Evolutionary conservation across 2,888 invertebrate genomes (phyloP).

Genomic region (Strigamia maritima): DNA sequence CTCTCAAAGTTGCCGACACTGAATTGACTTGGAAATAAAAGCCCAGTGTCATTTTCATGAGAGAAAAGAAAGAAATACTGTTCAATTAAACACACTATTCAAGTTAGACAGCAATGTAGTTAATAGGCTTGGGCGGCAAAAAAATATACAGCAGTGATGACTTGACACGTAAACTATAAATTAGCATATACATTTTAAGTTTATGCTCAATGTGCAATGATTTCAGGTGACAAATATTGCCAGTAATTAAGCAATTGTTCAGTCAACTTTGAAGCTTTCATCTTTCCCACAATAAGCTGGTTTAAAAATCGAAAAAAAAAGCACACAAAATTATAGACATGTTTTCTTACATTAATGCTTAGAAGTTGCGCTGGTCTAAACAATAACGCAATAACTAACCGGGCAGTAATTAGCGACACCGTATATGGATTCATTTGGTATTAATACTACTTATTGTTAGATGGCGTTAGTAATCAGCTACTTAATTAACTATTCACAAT

Average conservation of each 20-base stretch:
- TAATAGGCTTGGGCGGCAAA: neutral
- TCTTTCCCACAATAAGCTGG: neutral
- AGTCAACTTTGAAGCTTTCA: neutral
- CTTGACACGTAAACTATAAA: conserved; percentile 6
- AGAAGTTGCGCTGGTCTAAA: no score
- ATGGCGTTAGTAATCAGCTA: no score
- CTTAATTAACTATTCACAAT: no score
- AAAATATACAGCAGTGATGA: neutral
- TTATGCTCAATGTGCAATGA: neutral
- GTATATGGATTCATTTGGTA: no score
- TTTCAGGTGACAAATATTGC: neutral
- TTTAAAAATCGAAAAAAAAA: no score
- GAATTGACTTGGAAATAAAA: conserved; percentile 34
- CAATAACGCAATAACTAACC: no score
- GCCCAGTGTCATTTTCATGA: conserved; percentile 25
- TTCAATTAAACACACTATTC: conserved; percentile 34
- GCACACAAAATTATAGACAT: no score
- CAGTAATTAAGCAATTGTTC: neutral
- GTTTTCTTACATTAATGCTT: no score
- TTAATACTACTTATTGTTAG: no score
- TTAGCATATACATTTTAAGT: conserved; percentile 17
- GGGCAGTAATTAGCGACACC: no score
- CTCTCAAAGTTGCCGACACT: conserved; percentile 32
- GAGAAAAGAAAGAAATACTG: conserved; percentile 29
- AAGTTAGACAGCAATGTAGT: neutral